Evolutionary conservation across 2,113 vertebrate species (phyloP).

Genomic region (Chaenocephalus aceratus): DNA sequence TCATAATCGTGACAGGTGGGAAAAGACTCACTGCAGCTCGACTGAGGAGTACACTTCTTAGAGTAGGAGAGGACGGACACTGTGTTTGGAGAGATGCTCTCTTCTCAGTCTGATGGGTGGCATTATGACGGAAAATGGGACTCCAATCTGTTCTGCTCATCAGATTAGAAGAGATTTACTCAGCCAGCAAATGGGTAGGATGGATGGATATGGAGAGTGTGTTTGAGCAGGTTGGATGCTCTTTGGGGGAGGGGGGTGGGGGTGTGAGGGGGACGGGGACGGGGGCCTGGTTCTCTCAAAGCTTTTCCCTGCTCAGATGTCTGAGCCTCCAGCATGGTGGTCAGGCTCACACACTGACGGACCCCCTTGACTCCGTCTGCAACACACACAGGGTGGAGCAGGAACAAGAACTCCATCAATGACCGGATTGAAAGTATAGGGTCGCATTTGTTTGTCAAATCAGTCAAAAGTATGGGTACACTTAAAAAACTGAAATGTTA

Average conservation of each 20-base stretch:
- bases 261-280: slow-evolving; percentile 29
- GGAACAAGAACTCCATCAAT: background rate
- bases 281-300: slow-evolving; percentile 55
- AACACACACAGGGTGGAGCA: slow-evolving; percentile 2
- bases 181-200: slow-evolving; percentile 72
- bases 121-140: slow-evolving; percentile 65
- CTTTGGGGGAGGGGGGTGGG: slow-evolving; percentile 26
- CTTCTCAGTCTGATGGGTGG: slow-evolving; percentile 16
- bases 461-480: background rate
- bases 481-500: too few relatives aligned
- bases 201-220: slow-evolving; percentile 79
- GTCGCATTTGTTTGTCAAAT: background rate
- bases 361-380: background rate
- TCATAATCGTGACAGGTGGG: slow-evolving; percentile 25
- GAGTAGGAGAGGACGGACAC: background rate
- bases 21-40: slow-evolving; percentile 5
- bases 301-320: slow-evolving; percentile 43
- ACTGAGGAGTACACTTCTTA: slow-evolving; percentile 1
- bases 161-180: slow-evolving; percentile 72
- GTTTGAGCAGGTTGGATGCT: slow-evolving; percentile 66
- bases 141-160: slow-evolving; percentile 73
- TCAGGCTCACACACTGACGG: background rate
- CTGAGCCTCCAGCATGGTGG: slow-evolving; percentile 12
- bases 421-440: too few relatives aligned
- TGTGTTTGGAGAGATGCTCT: slow-evolving; percentile 7